Evolutionary conservation across 2,888 invertebrate genomes (phyloP).

Genomic region (Andrena dorsata): DNA sequence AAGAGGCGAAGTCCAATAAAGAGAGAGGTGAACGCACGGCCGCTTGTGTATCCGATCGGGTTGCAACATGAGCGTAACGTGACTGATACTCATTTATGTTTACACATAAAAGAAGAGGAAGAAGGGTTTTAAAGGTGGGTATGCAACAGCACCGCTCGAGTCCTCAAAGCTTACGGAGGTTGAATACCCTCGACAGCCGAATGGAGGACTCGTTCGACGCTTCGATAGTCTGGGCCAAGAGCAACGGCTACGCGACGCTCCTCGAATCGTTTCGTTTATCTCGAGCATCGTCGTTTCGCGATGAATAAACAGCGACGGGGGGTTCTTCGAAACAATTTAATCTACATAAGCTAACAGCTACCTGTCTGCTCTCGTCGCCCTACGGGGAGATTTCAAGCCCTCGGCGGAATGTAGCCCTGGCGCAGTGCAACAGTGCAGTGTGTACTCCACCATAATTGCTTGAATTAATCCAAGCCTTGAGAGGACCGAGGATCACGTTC

Average conservation of each 20-base stretch:
- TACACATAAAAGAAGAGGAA: neutral
- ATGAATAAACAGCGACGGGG: conserved; percentile 76
- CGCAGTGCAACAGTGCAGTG: conserved; percentile 14
- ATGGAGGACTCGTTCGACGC: conserved; percentile 41
- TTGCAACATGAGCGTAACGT: conserved; percentile 1
- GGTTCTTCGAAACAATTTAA: conserved; percentile 78
- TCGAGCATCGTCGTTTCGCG: conserved; percentile 69
- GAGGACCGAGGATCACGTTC: neutral
- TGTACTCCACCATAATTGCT: neutral
- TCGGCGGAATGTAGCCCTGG: conserved; percentile 47
- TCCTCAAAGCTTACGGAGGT: neutral
- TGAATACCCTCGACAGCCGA: conserved; percentile 11
- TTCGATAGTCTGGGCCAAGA: conserved; percentile 44
- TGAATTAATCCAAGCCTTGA: neutral
- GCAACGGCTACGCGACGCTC: conserved; percentile 41
- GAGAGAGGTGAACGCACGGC: neutral
- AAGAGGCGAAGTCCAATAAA: neutral
- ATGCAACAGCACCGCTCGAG: neutral
- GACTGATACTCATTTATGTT: conserved; percentile 9
- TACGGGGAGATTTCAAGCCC: conserved; percentile 57
- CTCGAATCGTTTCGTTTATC: conserved; percentile 70
- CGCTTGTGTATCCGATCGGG: neutral
- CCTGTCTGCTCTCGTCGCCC: conserved; percentile 66
- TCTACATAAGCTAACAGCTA: conserved; percentile 77
- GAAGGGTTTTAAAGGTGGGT: neutral